phyloP scores from a whole-genome alignment of 2,797 vertebrate genomes.

The Tachyglossus aculeatus region DNA sequence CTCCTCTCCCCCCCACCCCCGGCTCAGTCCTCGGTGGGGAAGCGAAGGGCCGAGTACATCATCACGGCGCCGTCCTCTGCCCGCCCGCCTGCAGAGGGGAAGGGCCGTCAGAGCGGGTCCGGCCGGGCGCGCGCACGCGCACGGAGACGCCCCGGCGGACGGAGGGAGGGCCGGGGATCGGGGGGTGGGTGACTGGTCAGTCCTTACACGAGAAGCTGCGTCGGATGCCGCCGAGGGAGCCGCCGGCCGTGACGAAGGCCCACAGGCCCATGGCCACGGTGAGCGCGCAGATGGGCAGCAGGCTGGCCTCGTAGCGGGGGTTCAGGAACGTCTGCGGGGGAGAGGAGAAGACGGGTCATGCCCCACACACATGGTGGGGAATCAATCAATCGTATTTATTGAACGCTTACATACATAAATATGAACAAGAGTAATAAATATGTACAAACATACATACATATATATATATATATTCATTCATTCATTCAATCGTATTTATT shows the following conservation, averaged over 20 bases:
- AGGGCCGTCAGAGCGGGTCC: slow-evolving; percentile 42
- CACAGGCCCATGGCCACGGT: slow-evolving; percentile 72
- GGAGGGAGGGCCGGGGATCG: slow-evolving; percentile 1
- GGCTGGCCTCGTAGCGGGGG: slow-evolving; percentile 76
- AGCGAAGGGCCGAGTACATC: slow-evolving; percentile 75
- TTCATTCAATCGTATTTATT: too few relatives aligned
- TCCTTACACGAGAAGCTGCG: slow-evolving; percentile 78
- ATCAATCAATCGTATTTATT: too few relatives aligned
- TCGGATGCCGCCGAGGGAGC: slow-evolving; percentile 70
- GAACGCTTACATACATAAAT: too few relatives aligned
- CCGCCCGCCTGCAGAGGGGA: slow-evolving; percentile 71
- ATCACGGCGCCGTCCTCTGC: slow-evolving; percentile 67
- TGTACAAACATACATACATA: too few relatives aligned
- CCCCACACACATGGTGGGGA: too few relatives aligned
- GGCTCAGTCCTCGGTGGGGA: slow-evolving; percentile 74
- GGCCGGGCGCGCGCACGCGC: not conserved
- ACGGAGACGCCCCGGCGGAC: slow-evolving; percentile 43
- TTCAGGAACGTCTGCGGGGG: slow-evolving; percentile 75
- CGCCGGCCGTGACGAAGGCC: slow-evolving; percentile 75
- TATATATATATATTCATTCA: too few relatives aligned
- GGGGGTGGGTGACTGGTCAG: slow-evolving; percentile 50
- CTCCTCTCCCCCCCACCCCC: slow-evolving; percentile 55
- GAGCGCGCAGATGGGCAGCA: slow-evolving; percentile 74
- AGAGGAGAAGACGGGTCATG: fast-evolving
- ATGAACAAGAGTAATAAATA: too few relatives aligned